Base-by-base conservation (phyloP, 2,797 vertebrate genomes). In the Typhlichthys subterraneus region DNA sequence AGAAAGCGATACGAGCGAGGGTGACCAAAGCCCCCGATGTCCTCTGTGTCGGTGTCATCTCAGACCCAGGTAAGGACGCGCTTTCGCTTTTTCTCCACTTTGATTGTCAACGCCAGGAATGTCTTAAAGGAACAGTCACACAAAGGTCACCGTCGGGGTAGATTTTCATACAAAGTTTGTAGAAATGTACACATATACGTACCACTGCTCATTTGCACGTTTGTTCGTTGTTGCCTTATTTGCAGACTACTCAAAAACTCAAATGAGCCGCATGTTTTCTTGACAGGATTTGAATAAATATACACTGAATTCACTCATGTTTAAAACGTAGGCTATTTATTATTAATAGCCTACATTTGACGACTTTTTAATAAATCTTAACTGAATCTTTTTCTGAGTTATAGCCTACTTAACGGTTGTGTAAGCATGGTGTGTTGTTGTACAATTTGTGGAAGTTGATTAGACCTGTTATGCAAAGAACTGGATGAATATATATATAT, bases 41-140 rank as follows among this genome's bases (percentile, higher is more conserved):
- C 87, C 3, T 79, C 81, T 1, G 80, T 86, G 68, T 87, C 85
- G 61, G 66, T 82, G 59, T 87, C 85, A 33, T 87, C 88, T 85
- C 89, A 42, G 38, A 42, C 38, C 38, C 38, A 94, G 93, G 93
- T 95, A 91, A 85, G 93, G 63, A 74, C 67, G 2, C 63, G 31
- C 13, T 12, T 29, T 53, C 56, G 70, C 3, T 6, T 31, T 47
- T 11, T 29, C 57, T 33, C 17, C 51, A 59, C 45, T 65, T 61
- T 69, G 62, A 53, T 67, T 63, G 5, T 45, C 14, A 7, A 15
- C 17, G 38, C 42, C 8, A 45, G 15, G 38, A 57, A 31, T 45
- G 42, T 31, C 23, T 15, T 54, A 19, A 33, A 13, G 11, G 65
- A 73, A 81, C 72, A 80, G 56, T 50, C 31, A 58, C 69, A 53